Percentiles rank a stretch among this genome's conserved stretches.
Evolutionary conservation across 2,888 invertebrate genomes (phyloP).

Genomic region (Lacanobia oleracea): DNA sequence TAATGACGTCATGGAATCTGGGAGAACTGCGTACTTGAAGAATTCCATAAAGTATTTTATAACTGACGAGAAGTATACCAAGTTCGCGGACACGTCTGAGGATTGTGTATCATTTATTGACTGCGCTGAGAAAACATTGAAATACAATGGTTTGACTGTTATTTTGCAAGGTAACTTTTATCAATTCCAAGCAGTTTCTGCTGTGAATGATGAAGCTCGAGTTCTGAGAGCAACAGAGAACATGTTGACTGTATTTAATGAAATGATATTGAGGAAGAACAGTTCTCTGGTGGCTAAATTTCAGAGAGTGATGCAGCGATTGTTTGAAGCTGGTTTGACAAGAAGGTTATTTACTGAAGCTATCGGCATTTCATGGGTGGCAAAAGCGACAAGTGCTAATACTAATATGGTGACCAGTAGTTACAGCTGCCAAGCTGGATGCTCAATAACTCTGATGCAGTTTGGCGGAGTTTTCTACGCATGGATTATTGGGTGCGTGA

Average conservation of each 20-base stretch:
- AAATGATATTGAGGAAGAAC: slow-evolving; percentile 79
- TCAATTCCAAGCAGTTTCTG: slow-evolving; percentile 74
- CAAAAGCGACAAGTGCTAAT: slow-evolving; percentile 72
- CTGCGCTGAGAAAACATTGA: slow-evolving; percentile 70
- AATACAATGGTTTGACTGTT: slow-evolving; percentile 76
- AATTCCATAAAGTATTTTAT: slow-evolving; percentile 74
- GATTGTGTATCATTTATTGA: slow-evolving; percentile 74
- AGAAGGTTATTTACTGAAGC: slow-evolving; percentile 75
- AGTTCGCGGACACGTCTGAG: slow-evolving; percentile 72
- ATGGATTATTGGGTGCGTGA: slow-evolving; percentile 76
- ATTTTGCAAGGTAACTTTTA: slow-evolving; percentile 73
- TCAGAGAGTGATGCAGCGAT: slow-evolving; percentile 67
- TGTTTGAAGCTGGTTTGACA: slow-evolving; percentile 83
- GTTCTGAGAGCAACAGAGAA: slow-evolving; percentile 74
- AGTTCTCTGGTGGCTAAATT: slow-evolving; percentile 70
- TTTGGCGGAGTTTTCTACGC: slow-evolving; percentile 71
- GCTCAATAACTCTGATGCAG: slow-evolving; percentile 77
- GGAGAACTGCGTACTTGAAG: slow-evolving; percentile 71
- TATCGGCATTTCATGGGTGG: slow-evolving; percentile 75
- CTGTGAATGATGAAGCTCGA: slow-evolving; percentile 78
- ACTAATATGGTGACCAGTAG: slow-evolving; percentile 76
- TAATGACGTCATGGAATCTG: slow-evolving; percentile 76
- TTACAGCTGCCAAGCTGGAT: slow-evolving; percentile 81
- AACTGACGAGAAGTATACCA: slow-evolving; percentile 72
- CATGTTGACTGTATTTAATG: slow-evolving; percentile 78